Evolutionary conservation across 2,888 invertebrate species (phyloP).

Genomic region (Rotaria sp.): DNA sequence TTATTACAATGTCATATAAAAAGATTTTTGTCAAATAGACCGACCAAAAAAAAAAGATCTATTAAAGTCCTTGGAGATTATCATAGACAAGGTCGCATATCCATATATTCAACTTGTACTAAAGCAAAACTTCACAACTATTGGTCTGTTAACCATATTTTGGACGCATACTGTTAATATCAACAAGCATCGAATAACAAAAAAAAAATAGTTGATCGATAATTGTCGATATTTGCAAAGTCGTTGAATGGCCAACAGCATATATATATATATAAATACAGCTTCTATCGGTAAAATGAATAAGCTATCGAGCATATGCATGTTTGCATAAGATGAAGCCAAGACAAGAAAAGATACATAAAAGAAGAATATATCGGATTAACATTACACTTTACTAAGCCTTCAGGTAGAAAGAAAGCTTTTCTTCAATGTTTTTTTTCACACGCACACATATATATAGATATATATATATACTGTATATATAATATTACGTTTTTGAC

Average conservation of each 20-base stretch:
- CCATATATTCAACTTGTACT: neutral
- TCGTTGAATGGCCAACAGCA: neutral
- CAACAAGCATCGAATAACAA: neutral
- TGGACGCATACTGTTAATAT: neutral
- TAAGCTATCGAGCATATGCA: neutral
- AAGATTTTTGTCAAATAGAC: neutral
- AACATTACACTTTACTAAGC: neutral
- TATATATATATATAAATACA: neutral
- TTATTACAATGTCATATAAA: neutral
- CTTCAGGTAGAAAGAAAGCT: neutral
- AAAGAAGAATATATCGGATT: neutral
- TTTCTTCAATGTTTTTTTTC: neutral
- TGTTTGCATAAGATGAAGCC: neutral
- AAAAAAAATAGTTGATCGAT: neutral
- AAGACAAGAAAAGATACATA: neutral
- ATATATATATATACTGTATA: neutral
- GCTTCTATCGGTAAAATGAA: neutral
- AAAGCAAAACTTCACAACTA: neutral
- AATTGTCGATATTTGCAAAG: neutral
- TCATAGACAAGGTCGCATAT: neutral
- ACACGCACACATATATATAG: too few relatives aligned
- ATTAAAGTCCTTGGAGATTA: neutral
- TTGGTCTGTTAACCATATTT: neutral
- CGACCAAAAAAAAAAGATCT: neutral
- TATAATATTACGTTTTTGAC: neutral